A percentile compares a stretch with the other conserved stretches of the same genome.
phyloP scores from a whole-genome alignment of 1,140 invertebrate species.

The Oryctes rhinoceros region DNA sequence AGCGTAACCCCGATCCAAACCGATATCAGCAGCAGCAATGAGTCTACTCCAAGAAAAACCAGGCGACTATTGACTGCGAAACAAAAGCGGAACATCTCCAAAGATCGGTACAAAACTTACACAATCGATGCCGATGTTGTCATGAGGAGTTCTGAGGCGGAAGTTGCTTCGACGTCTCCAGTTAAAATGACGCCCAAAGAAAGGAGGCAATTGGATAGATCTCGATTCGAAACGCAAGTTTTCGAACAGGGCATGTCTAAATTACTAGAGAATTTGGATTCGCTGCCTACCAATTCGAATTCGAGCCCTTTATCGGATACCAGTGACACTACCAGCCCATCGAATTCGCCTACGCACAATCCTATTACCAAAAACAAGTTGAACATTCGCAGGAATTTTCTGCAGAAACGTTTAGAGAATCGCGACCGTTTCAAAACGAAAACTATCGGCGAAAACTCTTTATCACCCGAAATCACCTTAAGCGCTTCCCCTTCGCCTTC shows the following conservation, averaged over 20 bases:
- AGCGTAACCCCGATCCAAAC: constrained; percentile 65
- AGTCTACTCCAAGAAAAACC: constrained; percentile 75
- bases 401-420: constrained; percentile 68
- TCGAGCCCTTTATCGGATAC: constrained; percentile 12
- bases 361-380: constrained; percentile 50
- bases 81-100: constrained; percentile 74
- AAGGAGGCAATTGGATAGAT: constrained; percentile 70
- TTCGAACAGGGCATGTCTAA: constrained; percentile 55
- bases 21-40: constrained; percentile 71
- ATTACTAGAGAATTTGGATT: background rate
- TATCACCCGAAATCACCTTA: constrained; percentile 49
- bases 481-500: constrained; percentile 43
- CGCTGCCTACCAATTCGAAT: background rate
- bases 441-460: constrained; percentile 66
- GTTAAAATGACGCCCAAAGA: constrained; percentile 72
- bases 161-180: constrained; percentile 11
- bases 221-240: constrained; percentile 76
- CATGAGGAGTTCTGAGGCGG: constrained; percentile 48
- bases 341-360: constrained; percentile 40
- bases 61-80: constrained; percentile 72
- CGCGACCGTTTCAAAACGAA: constrained; percentile 72
- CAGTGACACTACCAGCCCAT: constrained; percentile 9
- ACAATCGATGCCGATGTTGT: constrained; percentile 72
- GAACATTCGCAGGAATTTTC: constrained; percentile 62
- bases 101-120: constrained; percentile 82